These are phyloP conservation scores for Halictus quadricinctus DNA, from an alignment of 2,888 invertebrate genomes.

Conservation along the genomic window DNA sequence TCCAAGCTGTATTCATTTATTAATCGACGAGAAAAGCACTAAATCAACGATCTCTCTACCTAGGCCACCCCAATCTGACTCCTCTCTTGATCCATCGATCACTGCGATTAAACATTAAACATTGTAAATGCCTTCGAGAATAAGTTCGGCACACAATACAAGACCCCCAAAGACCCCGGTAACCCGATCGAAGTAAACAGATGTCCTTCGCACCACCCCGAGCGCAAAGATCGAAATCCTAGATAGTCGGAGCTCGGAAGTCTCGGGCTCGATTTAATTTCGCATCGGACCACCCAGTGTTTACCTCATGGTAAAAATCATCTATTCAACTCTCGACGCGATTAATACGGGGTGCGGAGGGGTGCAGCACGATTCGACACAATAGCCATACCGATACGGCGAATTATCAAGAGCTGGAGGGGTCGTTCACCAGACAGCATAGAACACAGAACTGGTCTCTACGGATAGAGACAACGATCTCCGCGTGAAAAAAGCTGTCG, in stretches of 20 bases:
- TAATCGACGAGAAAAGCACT: no score
- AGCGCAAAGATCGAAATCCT: constrained; percentile 49
- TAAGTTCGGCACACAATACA: no score
- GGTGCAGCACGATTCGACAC: constrained; percentile 52
- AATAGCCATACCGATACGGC: constrained; percentile 49
- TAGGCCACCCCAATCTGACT: no score
- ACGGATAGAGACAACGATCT: constrained; percentile 12
- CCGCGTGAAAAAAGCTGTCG: background rate
- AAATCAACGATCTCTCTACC: no score
- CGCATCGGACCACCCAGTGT: constrained; percentile 57
- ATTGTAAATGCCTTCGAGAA: no score
- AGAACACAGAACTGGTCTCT: background rate
- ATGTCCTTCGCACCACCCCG: constrained; percentile 21
- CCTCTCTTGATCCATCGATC: background rate
- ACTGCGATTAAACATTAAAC: no score
- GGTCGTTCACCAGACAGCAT: background rate
- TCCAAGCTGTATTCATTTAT: no score
- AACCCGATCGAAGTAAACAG: constrained; percentile 49
- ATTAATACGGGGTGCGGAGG: constrained; percentile 37
- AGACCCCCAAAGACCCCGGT: background rate
- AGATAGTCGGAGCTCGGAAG: constrained; percentile 55
- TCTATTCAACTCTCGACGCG: constrained; percentile 29
- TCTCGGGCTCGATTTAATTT: constrained; percentile 60
- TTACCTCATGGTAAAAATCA: constrained; percentile 43
- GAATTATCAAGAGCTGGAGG: constrained; percentile 26